Evolutionary conservation across 2,113 vertebrate species (phyloP).

Genomic region (Cariama cristata): DNA sequence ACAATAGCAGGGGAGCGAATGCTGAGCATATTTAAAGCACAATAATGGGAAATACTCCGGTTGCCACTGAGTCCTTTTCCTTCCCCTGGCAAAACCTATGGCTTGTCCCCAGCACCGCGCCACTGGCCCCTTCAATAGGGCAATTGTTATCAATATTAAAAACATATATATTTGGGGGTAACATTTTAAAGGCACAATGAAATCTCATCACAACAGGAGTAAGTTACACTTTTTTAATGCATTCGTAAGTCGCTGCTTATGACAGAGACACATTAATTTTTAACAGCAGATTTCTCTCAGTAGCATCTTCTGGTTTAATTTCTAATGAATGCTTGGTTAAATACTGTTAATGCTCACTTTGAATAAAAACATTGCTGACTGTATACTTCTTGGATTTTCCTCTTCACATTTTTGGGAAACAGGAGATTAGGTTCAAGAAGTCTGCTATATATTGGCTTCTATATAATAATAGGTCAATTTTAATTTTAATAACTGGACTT

Average conservation of each 20-base stretch:
- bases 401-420: not conserved
- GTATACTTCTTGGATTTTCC: not conserved
- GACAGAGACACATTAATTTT: not conserved
- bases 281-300: not conserved
- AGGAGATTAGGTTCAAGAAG: not conserved
- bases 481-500: not conserved
- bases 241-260: not conserved
- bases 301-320: not conserved
- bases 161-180: not conserved
- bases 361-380: not conserved
- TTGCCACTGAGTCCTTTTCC: not conserved
- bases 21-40: not conserved
- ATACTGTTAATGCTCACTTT: not conserved
- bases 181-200: not conserved
- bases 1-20: not conserved
- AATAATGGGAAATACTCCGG: conserved; percentile 11
- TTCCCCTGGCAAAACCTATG: not conserved
- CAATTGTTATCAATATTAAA: not conserved
- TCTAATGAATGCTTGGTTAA: not conserved
- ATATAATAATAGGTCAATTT: not conserved
- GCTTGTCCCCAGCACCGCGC: not conserved
- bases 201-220: not conserved
- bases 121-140: not conserved
- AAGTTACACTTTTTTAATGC: no score
- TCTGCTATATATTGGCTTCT: not conserved